Evolutionary conservation across 2,113 vertebrate genomes (phyloP).

Genomic region (Orientallactaga bullata): DNA sequence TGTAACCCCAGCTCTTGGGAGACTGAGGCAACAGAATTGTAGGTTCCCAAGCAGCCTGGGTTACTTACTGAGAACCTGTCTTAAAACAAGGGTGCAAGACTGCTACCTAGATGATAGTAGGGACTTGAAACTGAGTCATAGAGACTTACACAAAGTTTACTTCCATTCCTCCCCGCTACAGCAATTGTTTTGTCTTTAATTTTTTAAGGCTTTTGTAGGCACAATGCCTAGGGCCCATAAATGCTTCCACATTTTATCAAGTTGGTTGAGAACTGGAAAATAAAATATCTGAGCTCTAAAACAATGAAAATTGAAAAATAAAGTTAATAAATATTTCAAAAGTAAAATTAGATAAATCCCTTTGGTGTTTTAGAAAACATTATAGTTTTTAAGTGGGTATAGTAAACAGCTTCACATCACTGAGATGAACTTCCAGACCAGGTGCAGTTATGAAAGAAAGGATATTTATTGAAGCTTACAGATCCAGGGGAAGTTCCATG

Average conservation of each 20-base stretch:
- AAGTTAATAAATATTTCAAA: conserved; percentile 58
- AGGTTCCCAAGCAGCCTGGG: too few relatives aligned
- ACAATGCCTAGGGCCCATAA: background rate
- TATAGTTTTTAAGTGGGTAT: background rate
- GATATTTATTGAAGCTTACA: too few relatives aligned
- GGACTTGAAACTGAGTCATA: background rate
- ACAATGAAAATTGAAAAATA: too few relatives aligned
- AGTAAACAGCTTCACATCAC: too few relatives aligned
- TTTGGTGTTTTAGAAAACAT: conserved; percentile 52
- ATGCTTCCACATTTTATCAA: conserved; percentile 30
- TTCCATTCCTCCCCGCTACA: background rate
- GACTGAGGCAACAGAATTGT: too few relatives aligned
- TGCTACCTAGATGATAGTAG: too few relatives aligned
- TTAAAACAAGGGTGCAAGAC: background rate
- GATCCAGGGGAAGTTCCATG: too few relatives aligned
- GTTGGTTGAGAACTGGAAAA: conserved; percentile 34
- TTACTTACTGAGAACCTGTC: too few relatives aligned
- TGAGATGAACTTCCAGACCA: too few relatives aligned
- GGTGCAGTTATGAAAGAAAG: too few relatives aligned
- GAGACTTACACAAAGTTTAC: background rate
- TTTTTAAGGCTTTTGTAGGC: conserved; percentile 35
- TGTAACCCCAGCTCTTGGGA: too few relatives aligned
- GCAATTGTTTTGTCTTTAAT: background rate
- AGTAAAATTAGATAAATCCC: conserved; percentile 3
- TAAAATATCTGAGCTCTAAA: conserved; percentile 49